Evolutionary conservation across 30 jellyfish, hydroid and myxozoan genomes (phyloP), one percentile per base, ranked within the genome.

Genomic region (Hydractinia symbiolongicarpus): DNA sequence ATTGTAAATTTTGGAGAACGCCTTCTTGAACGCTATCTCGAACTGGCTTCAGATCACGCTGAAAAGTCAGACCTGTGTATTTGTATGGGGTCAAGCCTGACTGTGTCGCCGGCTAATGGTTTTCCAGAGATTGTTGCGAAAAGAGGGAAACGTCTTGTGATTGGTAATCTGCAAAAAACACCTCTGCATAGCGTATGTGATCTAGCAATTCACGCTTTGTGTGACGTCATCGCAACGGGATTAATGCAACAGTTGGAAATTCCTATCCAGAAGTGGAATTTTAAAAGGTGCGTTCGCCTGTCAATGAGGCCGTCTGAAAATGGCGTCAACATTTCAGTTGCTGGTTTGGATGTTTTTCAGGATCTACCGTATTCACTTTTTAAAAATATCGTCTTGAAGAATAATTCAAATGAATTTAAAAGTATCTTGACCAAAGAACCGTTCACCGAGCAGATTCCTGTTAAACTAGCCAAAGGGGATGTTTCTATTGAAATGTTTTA

Each of bases 101-200:
- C 95, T n/a, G 97, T 90, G 30, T 73, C 84, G 44, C 97, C 97
- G 58, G 97, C 97, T 4, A 81, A 79, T 81, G 97, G 85, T 19
- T 84, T 90, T 13, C 97, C 97, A 15, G 69, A 82, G 8, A 55
- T 60, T 10, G 95, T 85, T 15, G 30, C 77, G 52, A 54, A 73
- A 0, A 55, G 84, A 30, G 86, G 89, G 8, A 67, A 82, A 61
- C 76, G 84, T 50, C 86, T 90, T 15, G 97, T 85, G 8, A 90
- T 90, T 76, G 76, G 90, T 62, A 90, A 90, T 77, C 79, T 90
- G 61, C 97, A 90, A 61, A 81, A 76, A 68, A 90, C 97, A 4
- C 97, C 97, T 0, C 72, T 90, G 44, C 90, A 85, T 76, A 62
- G 81, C 5, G 61, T 54, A 6, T 89, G 90, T 17, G 50, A 84